These are phyloP conservation scores for Psittacus erithacus DNA, from an alignment of 2,113 vertebrate genomes.

Conservation along the genomic window DNA sequence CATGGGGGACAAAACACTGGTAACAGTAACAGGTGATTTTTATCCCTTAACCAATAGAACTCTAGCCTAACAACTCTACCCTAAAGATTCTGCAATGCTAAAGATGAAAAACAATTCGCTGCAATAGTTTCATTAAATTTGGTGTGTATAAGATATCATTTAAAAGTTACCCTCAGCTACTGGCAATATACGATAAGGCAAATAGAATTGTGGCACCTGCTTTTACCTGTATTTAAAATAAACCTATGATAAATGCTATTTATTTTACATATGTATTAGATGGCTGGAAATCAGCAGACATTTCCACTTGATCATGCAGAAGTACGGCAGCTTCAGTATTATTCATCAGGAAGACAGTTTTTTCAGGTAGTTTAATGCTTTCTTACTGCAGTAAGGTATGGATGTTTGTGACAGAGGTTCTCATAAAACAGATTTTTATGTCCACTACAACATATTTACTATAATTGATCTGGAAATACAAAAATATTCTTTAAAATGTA, in stretches of 20 bases:
- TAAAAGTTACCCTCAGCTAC: not conserved
- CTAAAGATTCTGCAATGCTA: not conserved
- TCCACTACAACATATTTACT: not conserved
- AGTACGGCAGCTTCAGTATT: not conserved
- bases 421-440: not conserved
- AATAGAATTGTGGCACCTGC: not conserved
- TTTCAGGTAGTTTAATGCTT: not conserved
- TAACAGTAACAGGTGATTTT: not conserved
- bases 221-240: not conserved
- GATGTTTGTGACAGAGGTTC: not conserved
- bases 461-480: not conserved
- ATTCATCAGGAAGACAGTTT: not conserved
- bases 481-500: not conserved
- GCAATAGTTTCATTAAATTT: not conserved
- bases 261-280: not conserved
- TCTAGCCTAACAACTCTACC: not conserved
- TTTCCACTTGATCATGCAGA: not conserved
- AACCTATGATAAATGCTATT: not conserved
- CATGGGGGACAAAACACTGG: not conserved
- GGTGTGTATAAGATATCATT: not conserved
- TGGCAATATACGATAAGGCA: not conserved
- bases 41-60: not conserved
- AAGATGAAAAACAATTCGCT: not conserved
- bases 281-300: not conserved
- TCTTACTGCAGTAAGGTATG: not conserved